Base-by-base conservation (phyloP, 2,888 invertebrate species). In the Callyntrura guangdongensis region DNA sequence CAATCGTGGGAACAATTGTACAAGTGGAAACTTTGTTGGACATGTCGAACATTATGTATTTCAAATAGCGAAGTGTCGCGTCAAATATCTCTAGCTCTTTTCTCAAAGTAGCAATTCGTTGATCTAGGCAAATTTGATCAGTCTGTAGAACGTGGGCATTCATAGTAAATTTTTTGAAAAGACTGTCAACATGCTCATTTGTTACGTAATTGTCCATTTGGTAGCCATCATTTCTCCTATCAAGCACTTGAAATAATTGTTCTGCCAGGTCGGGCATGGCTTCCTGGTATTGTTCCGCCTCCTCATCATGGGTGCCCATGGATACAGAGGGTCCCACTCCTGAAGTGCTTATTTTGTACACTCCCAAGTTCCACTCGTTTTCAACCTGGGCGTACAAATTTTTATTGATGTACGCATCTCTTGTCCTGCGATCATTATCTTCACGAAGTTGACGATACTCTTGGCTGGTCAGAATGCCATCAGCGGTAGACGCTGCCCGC, bases 371-470 rank as follows among this genome's bases (percentile, higher is more conserved):
- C 45, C 74, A 74, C 25, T 69, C 69, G 12, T 67, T n/a, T 14
- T 79, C 25, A 14, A 53, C 56, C 9, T 14, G 22, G 25, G 25
- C 56, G 1, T 49, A 56, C 53, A 79, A 12, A 36, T 79, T 53
- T 79, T 79, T 56, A 25, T 79, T n/a, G n/a, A n/a, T n/a, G n/a
- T n/a, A 79, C 1, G 53, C 25, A 5, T 79, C 53, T n/a, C 27
- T 53, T 53, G 11, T 79, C 8, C 0, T 20, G 8, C 77, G 12
- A 14, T 79, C 77, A 12, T 4, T 25, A 49, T 79, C 77, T 8
- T 17, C 56, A 9, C 77, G 77, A 53, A 79, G 77, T 9, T 56
- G 53, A 8, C 56, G 77, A 14, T 79, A 79, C 5, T 79, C 56
- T 1, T 20, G 11, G 25, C 56, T 79, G 0, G 5, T 25, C 77